Percentiles rank a stretch among this genome's conserved stretches.
phyloP scores from a whole-genome alignment of 2,888 invertebrate species.

The Tricholauxania praeusta region DNA sequence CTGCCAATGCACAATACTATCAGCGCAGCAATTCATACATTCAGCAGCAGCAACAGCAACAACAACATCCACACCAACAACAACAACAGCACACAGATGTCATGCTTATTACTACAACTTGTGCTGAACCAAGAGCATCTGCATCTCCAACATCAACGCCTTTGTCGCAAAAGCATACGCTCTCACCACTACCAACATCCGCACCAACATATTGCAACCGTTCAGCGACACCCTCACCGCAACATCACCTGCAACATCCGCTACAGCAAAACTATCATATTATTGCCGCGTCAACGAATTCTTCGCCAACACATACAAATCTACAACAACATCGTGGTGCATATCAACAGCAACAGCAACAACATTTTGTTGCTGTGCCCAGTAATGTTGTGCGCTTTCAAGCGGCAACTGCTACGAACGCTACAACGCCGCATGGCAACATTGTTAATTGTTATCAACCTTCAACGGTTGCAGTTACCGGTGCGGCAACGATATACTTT shows the following conservation, averaged over 20 bases:
- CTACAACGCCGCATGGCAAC: constrained; percentile 47
- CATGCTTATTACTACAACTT: constrained; percentile 45
- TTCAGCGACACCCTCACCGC: constrained; percentile 30
- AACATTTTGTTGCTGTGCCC: constrained; percentile 61
- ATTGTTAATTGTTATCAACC: constrained; percentile 58
- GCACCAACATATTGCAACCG: constrained; percentile 40
- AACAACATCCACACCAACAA: constrained; percentile 47
- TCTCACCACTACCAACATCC: constrained; percentile 36
- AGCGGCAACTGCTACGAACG: constrained; percentile 47
- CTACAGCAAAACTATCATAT: constrained; percentile 48
- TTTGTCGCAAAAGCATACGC: constrained; percentile 40
- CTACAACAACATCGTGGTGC: constrained; percentile 44
- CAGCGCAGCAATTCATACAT: constrained; percentile 31
- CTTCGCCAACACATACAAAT: constrained; percentile 48
- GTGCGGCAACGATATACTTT: constrained; percentile 65
- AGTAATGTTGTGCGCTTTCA: constrained; percentile 60
- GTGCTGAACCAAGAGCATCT: constrained; percentile 31
- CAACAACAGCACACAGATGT: constrained; percentile 49
- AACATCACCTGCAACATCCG: constrained; percentile 52
- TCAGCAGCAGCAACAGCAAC: constrained; percentile 48
- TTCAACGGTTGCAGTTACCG: constrained; percentile 52
- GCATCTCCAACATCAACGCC: constrained; percentile 26
- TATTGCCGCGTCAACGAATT: constrained; percentile 45
- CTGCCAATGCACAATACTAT: constrained; percentile 36
- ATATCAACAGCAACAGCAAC: constrained; percentile 40